Conservation (phyloP, 2,888 invertebrate genomes). For the Horisme vitalbata region DNA sequence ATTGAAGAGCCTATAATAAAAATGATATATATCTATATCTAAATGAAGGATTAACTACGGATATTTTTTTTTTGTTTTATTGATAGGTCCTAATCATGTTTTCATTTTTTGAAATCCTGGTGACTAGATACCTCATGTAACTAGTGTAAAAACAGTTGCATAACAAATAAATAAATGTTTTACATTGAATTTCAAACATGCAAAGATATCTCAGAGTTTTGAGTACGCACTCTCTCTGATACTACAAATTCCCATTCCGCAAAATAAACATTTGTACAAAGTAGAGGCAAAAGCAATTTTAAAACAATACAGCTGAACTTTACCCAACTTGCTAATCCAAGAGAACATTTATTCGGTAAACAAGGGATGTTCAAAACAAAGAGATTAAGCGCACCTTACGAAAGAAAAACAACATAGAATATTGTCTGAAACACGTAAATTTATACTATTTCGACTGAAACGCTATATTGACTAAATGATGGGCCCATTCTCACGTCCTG, state of each 20-base stretch:
- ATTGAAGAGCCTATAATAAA: too few species aligned
- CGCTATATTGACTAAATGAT: conserved; percentile 73
- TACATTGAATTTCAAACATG: too few species aligned
- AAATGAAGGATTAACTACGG: too few species aligned
- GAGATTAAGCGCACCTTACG: conserved; percentile 7
- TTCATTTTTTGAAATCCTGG: too few species aligned
- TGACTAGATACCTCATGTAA: too few species aligned
- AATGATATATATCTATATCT: too few species aligned
- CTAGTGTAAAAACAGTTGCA: too few species aligned
- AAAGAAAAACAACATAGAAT: conserved; percentile 37
- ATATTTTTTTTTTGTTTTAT: too few species aligned
- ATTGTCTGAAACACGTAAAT: conserved; percentile 54
- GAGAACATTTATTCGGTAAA: conserved; percentile 9
- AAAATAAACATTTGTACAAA: conserved; percentile 3
- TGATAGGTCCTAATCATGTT: too few species aligned
- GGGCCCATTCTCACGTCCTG: conserved; percentile 73
- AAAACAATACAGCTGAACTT: conserved; percentile 14
- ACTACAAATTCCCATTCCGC: not conserved
- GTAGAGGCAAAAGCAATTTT: not conserved
- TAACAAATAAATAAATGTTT: too few species aligned
- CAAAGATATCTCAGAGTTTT: not conserved
- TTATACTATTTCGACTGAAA: too few species aligned
- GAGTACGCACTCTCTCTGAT: not conserved
- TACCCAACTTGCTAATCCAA: conserved; percentile 7
- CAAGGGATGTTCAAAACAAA: conserved; percentile 18